Percentiles rank a stretch among this genome's conserved stretches.
Evolutionary conservation across 2,113 vertebrate genomes (phyloP).

Genomic region (Saccopteryx bilineata): DNA sequence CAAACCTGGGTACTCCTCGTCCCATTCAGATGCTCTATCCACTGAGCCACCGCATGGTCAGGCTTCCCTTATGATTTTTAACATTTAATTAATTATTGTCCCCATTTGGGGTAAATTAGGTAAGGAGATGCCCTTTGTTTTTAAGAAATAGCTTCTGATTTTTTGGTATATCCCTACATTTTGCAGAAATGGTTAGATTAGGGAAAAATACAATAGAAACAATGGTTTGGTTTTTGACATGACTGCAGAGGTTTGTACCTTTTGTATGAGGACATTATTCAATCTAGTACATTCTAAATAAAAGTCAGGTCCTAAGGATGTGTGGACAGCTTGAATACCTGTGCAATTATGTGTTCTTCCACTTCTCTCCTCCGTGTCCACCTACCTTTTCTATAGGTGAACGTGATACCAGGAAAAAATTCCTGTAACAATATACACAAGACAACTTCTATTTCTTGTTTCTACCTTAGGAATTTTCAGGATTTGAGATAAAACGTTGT

Average conservation of each 20-base stretch:
- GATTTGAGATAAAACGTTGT: neutral
- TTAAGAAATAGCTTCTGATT: neutral
- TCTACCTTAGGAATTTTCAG: neutral
- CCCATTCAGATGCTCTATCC: no score
- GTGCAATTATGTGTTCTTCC: neutral
- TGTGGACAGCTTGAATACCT: neutral
- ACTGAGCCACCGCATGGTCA: no score
- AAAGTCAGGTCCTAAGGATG: neutral
- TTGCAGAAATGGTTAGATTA: slow-evolving; percentile 11
- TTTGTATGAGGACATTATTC: neutral
- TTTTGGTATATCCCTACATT: neutral
- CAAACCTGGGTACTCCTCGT: no score
- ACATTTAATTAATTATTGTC: neutral
- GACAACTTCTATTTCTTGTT: neutral
- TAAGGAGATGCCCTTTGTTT: neutral
- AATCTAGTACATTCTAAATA: neutral
- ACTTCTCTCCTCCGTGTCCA: neutral
- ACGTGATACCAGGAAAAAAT: neutral
- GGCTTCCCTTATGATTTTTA: no score
- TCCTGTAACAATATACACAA: neutral
- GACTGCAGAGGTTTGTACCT: neutral
- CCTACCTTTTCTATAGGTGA: neutral
- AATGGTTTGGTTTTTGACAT: neutral
- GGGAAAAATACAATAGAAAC: neutral
- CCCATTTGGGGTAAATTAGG: neutral